Percentiles rank a stretch among this genome's conserved stretches.
Evolutionary conservation across 2,888 invertebrate species (phyloP).

Genomic region (Rhogogaster chlorosoma): DNA sequence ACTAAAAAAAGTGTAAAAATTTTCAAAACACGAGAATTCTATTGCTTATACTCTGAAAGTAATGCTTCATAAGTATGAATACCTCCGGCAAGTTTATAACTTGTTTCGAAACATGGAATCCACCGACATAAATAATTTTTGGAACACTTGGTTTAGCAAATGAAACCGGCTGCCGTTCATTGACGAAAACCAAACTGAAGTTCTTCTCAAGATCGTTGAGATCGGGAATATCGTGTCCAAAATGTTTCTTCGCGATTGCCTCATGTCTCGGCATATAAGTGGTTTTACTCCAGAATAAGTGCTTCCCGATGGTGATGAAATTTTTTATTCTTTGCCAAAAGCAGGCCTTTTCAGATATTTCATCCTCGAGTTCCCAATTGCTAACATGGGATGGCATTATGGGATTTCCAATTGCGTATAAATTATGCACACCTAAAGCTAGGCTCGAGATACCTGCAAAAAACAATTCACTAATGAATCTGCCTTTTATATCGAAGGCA

Average conservation of each 20-base stretch:
- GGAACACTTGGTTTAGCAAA: slow-evolving; percentile 59
- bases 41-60: neutral
- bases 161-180: slow-evolving; percentile 60
- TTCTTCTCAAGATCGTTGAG: slow-evolving; percentile 68
- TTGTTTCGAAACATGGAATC: slow-evolving; percentile 55
- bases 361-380: slow-evolving; percentile 62
- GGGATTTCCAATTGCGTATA: slow-evolving; percentile 57
- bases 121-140: slow-evolving; percentile 57
- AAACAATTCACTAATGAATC: neutral
- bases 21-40: neutral
- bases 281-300: neutral
- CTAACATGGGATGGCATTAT: slow-evolving; percentile 60
- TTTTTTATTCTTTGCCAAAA: slow-evolving; percentile 52
- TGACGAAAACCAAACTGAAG: slow-evolving; percentile 62
- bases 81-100: slow-evolving; percentile 59
- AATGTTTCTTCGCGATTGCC: slow-evolving; percentile 61
- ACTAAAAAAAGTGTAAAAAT: neutral
- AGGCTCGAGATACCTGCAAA: slow-evolving; percentile 72
- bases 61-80: neutral
- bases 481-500: too few relatives aligned
- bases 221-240: slow-evolving; percentile 72
- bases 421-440: slow-evolving; percentile 33
- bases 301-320: neutral
- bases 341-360: slow-evolving; percentile 52
- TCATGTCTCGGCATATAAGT: slow-evolving; percentile 5